Percentiles rank a stretch among this genome's conserved stretches.
Conservation (phyloP, 2,113 vertebrate genomes). For the Sturnus vulgaris region DNA sequence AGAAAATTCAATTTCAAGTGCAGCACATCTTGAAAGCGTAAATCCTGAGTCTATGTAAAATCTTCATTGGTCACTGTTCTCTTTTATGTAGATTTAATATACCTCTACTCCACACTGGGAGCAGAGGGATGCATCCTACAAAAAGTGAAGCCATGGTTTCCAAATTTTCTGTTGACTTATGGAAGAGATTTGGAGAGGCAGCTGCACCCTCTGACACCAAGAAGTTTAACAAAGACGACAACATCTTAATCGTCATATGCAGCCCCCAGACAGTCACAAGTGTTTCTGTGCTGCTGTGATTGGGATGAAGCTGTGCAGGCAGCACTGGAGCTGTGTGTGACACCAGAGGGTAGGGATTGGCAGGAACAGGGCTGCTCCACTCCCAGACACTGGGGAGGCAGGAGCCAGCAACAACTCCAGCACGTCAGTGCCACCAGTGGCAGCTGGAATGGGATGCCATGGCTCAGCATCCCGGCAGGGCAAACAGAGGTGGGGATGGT, state of each 20-base stretch:
- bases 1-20: background rate
- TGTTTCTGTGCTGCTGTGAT: background rate
- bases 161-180: background rate
- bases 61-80: background rate
- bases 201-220: background rate
- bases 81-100: background rate
- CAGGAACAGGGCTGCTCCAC: background rate
- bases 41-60: background rate
- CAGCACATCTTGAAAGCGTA: background rate
- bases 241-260: background rate
- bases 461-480: background rate
- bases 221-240: background rate
- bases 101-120: background rate
- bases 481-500: background rate
- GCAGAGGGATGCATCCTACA: rapidly evolving
- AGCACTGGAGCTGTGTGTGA: background rate
- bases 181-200: background rate
- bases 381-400: background rate
- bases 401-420: rapidly evolving
- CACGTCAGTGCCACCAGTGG: background rate
- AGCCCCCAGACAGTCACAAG: background rate
- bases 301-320: background rate
- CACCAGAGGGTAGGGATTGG: background rate
- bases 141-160: background rate
- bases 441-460: rapidly evolving